Evolutionary conservation across 2,888 invertebrate species (phyloP).

Genomic region (Chalcis sispes): DNA sequence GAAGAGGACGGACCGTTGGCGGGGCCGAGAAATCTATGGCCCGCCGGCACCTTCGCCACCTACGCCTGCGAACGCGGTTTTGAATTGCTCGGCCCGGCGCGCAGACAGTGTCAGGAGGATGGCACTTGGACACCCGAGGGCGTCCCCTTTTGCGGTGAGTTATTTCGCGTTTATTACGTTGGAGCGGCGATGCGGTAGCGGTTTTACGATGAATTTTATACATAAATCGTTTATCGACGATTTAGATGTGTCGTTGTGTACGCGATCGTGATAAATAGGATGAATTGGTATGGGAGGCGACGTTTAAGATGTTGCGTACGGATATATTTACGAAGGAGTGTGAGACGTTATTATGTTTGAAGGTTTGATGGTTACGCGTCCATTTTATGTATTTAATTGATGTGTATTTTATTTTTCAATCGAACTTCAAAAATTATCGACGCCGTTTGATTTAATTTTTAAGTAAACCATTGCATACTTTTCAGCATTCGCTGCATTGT

Average conservation of each 20-base stretch:
- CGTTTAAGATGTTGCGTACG: not conserved
- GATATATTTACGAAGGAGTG: no score
- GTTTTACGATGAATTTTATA: not conserved
- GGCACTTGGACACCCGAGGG: slow-evolving; percentile 92
- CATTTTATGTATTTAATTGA: no score
- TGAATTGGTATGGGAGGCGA: not conserved
- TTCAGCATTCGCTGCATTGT: no score
- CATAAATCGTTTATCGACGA: no score
- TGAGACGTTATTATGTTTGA: no score
- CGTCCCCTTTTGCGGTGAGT: slow-evolving; percentile 96
- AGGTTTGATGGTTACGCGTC: no score
- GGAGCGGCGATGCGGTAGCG: not conserved
- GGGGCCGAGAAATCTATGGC: slow-evolving; percentile 69
- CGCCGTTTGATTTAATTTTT: no score
- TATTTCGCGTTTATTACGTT: not conserved
- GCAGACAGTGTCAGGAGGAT: slow-evolving; percentile 84
- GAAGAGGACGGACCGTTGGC: slow-evolving; percentile 71
- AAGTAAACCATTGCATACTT: no score
- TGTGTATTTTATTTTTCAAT: no score
- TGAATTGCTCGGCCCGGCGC: slow-evolving; percentile 91
- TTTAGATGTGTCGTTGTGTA: no score
- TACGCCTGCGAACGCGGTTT: slow-evolving; percentile 93
- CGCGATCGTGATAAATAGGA: not conserved
- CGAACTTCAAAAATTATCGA: no score
- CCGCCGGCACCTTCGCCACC: slow-evolving; percentile 83